Conservation (phyloP, 2,797 vertebrate genomes). For the Clamator glandarius region DNA sequence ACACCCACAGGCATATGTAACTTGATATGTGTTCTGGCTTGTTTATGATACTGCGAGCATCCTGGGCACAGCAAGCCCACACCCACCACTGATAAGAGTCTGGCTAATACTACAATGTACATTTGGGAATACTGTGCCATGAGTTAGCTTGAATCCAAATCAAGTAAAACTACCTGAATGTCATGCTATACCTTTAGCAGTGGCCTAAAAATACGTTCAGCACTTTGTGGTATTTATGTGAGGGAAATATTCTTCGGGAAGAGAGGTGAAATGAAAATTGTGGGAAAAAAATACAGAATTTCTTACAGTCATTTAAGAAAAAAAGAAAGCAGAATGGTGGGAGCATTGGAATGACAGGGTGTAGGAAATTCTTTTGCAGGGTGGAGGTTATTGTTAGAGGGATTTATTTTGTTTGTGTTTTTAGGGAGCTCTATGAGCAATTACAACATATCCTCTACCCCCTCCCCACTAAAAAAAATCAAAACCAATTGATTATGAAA, state of each 20-base stretch:
- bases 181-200: not conserved
- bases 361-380: not conserved
- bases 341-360: not conserved
- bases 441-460: not conserved
- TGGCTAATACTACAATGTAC: not conserved
- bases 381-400: not conserved
- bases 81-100: not conserved
- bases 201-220: not conserved
- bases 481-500: not conserved
- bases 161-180: not conserved
- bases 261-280: not conserved
- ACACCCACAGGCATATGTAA: not conserved
- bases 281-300: not conserved
- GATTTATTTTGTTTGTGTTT: not conserved
- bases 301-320: not conserved
- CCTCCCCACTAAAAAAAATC: accelerated
- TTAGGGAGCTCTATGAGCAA: not conserved
- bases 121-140: not conserved
- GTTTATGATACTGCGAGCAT: accelerated
- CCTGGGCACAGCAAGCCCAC: not conserved
- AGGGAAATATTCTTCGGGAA: not conserved
- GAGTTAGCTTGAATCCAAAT: not conserved
- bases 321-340: not conserved
- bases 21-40: not conserved
- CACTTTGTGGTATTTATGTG: not conserved